phyloP scores from a whole-genome alignment of 2,113 vertebrate species.

The Tinamus guttatus region DNA sequence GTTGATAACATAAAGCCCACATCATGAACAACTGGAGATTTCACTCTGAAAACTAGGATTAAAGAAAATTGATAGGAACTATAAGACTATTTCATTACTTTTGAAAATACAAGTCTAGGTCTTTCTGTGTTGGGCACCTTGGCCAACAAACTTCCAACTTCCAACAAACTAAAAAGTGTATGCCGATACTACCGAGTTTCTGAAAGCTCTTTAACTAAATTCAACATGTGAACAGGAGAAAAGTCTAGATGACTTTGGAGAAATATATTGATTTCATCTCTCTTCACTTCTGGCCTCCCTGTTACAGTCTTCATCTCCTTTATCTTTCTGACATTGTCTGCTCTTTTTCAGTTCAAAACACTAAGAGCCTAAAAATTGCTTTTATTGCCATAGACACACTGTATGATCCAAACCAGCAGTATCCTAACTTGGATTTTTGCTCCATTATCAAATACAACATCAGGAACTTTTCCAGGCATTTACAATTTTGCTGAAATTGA shows the following conservation, averaged over 20 bases:
- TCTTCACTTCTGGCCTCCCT: not conserved
- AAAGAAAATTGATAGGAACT: not conserved
- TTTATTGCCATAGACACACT: not conserved
- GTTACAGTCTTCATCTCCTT: not conserved
- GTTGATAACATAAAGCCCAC: not conserved
- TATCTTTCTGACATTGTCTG: not conserved
- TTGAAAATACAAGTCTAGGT: not conserved
- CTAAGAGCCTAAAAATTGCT: not conserved
- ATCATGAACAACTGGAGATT: not conserved
- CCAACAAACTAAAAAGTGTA: not conserved
- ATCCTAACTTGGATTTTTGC: not conserved
- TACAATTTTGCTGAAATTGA: not conserved
- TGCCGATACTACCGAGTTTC: not conserved
- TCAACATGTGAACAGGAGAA: not conserved
- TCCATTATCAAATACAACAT: not conserved
- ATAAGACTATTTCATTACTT: not conserved
- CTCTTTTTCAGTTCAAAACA: not conserved
- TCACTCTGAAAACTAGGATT: not conserved
- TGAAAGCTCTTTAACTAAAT: not conserved
- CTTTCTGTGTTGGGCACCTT: not conserved
- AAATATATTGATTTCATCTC: not conserved
- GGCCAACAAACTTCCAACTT: not conserved
- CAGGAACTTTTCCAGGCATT: not conserved
- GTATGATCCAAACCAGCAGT: not conserved
- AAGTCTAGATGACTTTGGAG: not conserved